These are phyloP conservation scores for Hemicordylus capensis DNA, from an alignment of 2,113 vertebrate genomes.

Conservation along the genomic window DNA sequence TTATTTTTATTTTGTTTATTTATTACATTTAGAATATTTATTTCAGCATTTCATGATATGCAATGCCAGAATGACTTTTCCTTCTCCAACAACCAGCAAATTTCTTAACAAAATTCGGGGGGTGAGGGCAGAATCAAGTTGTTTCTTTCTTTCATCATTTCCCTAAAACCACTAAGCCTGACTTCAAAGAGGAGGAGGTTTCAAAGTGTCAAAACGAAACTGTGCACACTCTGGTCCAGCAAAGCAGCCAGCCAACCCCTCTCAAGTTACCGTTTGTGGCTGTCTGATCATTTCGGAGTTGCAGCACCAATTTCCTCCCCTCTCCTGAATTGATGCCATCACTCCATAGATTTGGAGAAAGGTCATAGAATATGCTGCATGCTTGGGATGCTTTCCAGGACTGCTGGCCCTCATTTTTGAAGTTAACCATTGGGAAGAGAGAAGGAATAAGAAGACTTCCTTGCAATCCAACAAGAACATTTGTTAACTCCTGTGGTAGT, in stretches of 20 bases:
- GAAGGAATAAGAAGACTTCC: neutral
- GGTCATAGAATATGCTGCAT: accelerated
- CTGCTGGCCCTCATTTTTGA: slow-evolving; percentile 8
- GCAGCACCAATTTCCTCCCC: slow-evolving; percentile 17
- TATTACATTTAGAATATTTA: neutral
- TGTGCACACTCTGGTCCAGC: slow-evolving; percentile 37
- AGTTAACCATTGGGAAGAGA: neutral
- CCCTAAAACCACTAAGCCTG: neutral
- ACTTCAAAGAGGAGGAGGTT: slow-evolving; percentile 26
- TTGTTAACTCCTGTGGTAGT: neutral
- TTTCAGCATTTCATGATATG: neutral
- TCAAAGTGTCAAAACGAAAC: neutral
- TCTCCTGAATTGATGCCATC: slow-evolving; percentile 34
- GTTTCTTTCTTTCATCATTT: slow-evolving; percentile 28
- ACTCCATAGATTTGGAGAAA: slow-evolving; percentile 5
- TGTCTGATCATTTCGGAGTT: slow-evolving; percentile 33
- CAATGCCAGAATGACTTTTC: neutral
- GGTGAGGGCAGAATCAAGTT: neutral
- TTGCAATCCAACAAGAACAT: neutral
- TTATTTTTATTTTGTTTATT: too few species aligned
- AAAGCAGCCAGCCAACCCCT: slow-evolving; percentile 11
- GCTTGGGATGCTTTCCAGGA: slow-evolving; percentile 2
- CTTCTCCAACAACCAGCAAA: neutral
- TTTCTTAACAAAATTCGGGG: slow-evolving; percentile 4
- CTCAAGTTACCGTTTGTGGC: slow-evolving; percentile 49